These are phyloP conservation scores for Arctopsyche grandis DNA, from an alignment of 1,140 invertebrate species.

Conservation along the genomic window DNA sequence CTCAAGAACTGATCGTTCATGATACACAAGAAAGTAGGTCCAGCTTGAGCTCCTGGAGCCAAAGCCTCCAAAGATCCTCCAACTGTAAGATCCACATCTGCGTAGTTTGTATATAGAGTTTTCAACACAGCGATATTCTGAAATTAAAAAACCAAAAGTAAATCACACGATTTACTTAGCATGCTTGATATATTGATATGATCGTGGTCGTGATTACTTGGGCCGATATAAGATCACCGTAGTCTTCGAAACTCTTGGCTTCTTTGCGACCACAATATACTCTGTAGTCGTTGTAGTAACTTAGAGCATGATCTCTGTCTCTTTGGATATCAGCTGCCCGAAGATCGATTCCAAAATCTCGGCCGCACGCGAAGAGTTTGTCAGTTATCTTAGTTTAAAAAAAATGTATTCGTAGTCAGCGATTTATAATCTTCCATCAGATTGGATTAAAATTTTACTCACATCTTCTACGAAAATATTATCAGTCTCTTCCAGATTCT, in stretches of 20 bases:
- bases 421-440: too few species aligned
- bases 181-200: neutral
- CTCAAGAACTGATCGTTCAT: conserved; percentile 78
- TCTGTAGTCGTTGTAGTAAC: conserved; percentile 75
- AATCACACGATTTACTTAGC: neutral
- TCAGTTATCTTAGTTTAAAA: conserved; percentile 67
- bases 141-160: conserved; percentile 30
- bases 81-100: conserved; percentile 83
- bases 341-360: conserved; percentile 70
- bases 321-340: conserved; percentile 76
- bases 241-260: conserved; percentile 72
- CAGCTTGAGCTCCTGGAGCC: conserved; percentile 72
- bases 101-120: conserved; percentile 69
- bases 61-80: conserved; percentile 77
- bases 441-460: conserved; percentile 43
- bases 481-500: conserved; percentile 71
- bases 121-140: conserved; percentile 65
- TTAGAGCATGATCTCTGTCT: conserved; percentile 83
- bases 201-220: conserved; percentile 59
- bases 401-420: too few species aligned
- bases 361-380: conserved; percentile 66
- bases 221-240: conserved; percentile 64
- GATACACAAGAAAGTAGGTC: conserved; percentile 83
- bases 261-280: conserved; percentile 72
- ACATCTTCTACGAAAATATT: conserved; percentile 69